phyloP scores from a whole-genome alignment of 2,888 invertebrate genomes.

The Pyrocoelia pectoralis region DNA sequence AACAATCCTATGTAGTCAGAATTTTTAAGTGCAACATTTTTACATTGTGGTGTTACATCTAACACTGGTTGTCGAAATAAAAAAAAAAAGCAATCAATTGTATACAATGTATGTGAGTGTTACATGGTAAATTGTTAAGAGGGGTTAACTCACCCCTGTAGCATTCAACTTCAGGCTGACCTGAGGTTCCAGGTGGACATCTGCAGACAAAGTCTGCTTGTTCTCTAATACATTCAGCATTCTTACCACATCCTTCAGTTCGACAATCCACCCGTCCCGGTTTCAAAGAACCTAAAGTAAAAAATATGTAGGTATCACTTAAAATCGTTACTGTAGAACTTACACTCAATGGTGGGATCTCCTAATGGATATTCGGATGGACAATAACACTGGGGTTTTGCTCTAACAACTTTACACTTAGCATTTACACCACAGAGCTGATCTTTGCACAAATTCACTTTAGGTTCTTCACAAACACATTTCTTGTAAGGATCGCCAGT shows the following conservation, averaged over 20 bases:
- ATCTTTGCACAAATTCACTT: conserved; percentile 78
- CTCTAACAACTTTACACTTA: conserved; percentile 74
- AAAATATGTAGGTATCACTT: not conserved
- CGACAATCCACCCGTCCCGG: conserved; percentile 78
- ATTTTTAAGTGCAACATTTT: conserved; percentile 54
- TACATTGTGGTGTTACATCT: conserved; percentile 47
- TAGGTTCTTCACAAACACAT: conserved; percentile 76
- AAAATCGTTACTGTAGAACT: conserved; percentile 56
- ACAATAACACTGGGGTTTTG: conserved; percentile 83
- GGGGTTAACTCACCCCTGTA: conserved; percentile 64
- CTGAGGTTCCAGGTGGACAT: conserved; percentile 78
- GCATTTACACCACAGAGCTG: conserved; percentile 85
- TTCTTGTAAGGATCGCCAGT: conserved; percentile 82
- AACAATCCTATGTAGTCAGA: conserved; percentile 23
- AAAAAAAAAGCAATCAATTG: conserved; percentile 35
- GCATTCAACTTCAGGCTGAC: conserved; percentile 77
- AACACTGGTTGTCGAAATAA: conserved; percentile 45
- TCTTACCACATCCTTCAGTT: conserved; percentile 83
- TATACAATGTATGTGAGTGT: conserved; percentile 42
- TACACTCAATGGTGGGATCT: conserved; percentile 87
- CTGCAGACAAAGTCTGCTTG: conserved; percentile 84
- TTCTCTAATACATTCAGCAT: conserved; percentile 87
- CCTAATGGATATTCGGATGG: conserved; percentile 83
- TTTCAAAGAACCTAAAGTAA: conserved; percentile 64
- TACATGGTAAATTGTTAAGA: conserved; percentile 25